Percentiles rank a stretch among this genome's conserved stretches.
Evolutionary conservation across 2,797 vertebrate genomes (phyloP).

Genomic region (Betta splendens): DNA sequence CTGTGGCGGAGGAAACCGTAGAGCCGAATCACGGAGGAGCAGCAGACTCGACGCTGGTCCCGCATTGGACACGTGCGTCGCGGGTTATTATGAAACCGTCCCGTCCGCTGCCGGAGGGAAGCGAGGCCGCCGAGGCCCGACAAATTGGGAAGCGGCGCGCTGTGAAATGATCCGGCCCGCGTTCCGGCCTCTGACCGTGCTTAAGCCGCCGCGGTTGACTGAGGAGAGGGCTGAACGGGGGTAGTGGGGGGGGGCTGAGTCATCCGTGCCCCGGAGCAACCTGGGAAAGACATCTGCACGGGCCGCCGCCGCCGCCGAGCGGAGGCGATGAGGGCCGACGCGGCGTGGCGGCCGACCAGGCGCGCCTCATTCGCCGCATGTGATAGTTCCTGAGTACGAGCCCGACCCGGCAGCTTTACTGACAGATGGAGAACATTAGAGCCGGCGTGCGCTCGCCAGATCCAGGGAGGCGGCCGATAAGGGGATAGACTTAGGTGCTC

Average conservation of each 20-base stretch:
- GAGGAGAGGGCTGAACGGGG: constrained; percentile 46
- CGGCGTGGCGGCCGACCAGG: constrained; percentile 49
- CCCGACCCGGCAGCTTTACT: constrained; percentile 51
- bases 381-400: constrained; percentile 49
- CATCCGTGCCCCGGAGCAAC: constrained; percentile 53
- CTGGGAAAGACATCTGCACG: constrained; percentile 56
- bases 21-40: too few species aligned
- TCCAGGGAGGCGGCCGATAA: constrained; percentile 69
- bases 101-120: neutral
- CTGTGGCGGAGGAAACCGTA: too few species aligned
- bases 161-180: constrained; percentile 22
- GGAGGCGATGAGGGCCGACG: constrained; percentile 47
- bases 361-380: constrained; percentile 44
- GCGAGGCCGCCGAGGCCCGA: neutral
- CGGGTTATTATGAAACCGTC: neutral
- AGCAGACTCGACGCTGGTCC: too few species aligned
- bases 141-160: constrained; percentile 1
- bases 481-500: constrained; percentile 63
- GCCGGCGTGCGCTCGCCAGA: constrained; percentile 41
- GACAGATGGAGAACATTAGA: constrained; percentile 70
- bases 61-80: too few species aligned
- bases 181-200: constrained; percentile 26
- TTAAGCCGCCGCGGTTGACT: constrained; percentile 41
- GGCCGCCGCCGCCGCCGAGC: constrained; percentile 36
- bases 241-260: constrained; percentile 53